These are phyloP conservation scores for Dendroctonus ponderosae DNA, from an alignment of 1,140 invertebrate genomes.

Conservation along the genomic window DNA sequence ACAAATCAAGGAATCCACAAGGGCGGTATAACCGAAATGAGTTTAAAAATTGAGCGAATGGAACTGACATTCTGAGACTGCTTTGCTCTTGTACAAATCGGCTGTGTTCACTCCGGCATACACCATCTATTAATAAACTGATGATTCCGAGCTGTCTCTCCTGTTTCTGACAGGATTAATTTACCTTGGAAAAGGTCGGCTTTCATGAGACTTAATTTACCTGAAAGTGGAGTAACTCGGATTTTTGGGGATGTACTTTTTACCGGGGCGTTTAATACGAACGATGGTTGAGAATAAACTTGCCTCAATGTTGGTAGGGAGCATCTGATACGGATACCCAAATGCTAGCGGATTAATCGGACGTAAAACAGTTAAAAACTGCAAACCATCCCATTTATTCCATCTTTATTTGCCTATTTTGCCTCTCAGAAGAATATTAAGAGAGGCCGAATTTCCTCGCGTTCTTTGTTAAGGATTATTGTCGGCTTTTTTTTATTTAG, in stretches of 20 bases:
- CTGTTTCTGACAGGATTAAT: slow-evolving; percentile 43
- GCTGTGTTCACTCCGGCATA: slow-evolving; percentile 39
- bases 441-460: no score
- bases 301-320: no score
- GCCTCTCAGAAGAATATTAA: no score
- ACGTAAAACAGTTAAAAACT: no score
- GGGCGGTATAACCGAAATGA: slow-evolving; percentile 38
- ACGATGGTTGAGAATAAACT: no score
- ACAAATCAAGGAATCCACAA: slow-evolving; percentile 13
- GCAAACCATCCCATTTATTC: no score
- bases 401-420: no score
- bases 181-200: slow-evolving; percentile 38
- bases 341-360: no score
- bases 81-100: slow-evolving; percentile 37
- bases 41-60: slow-evolving; percentile 45
- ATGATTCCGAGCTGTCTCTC: slow-evolving; percentile 38
- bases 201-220: slow-evolving; percentile 35
- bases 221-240: slow-evolving; percentile 24
- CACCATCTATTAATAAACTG: slow-evolving; percentile 46
- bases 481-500: no score
- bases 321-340: no score
- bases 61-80: slow-evolving; percentile 41
- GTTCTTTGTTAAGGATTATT: no score
- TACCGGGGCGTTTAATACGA: background rate
- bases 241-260: slow-evolving; percentile 1